Conservation (phyloP, 1,140 invertebrate genomes). For the Drosophila hydei region DNA sequence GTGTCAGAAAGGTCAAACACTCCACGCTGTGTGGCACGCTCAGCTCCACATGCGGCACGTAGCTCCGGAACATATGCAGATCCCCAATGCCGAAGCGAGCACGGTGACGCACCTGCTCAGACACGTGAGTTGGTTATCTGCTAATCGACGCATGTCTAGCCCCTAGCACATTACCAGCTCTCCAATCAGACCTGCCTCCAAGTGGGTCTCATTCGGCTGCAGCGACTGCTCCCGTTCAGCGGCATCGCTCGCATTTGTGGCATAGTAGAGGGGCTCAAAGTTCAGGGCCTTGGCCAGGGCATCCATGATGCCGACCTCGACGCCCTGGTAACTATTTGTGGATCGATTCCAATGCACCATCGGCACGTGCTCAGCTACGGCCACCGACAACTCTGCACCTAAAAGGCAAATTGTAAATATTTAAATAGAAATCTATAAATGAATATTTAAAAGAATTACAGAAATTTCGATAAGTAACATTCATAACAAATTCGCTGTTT, state of each 20-base stretch:
- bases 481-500: too few species aligned
- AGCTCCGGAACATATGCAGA: slow-evolving; percentile 89
- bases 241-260: slow-evolving; percentile 85
- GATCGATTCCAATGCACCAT: slow-evolving; percentile 85
- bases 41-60: slow-evolving; percentile 89
- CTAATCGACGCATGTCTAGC: neutral
- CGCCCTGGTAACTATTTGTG: slow-evolving; percentile 84
- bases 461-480: too few species aligned
- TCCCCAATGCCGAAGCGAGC: slow-evolving; percentile 91
- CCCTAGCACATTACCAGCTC: slow-evolving; percentile 86
- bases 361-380: slow-evolving; percentile 89
- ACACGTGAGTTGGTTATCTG: neutral
- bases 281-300: slow-evolving; percentile 88
- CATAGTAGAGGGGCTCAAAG: slow-evolving; percentile 87
- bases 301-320: slow-evolving; percentile 88
- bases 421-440: slow-evolving; percentile 65
- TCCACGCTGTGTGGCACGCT: slow-evolving; percentile 91
- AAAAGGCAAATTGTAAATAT: slow-evolving; percentile 83
- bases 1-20: slow-evolving; percentile 92
- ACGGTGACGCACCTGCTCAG: slow-evolving; percentile 83
- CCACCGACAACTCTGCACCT: slow-evolving; percentile 86
- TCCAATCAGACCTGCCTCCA: slow-evolving; percentile 87
- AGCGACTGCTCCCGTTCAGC: slow-evolving; percentile 88
- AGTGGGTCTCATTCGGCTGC: slow-evolving; percentile 53
- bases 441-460: neutral